Conservation (phyloP, 2,113 vertebrate genomes). For the Zapornia atra region DNA sequence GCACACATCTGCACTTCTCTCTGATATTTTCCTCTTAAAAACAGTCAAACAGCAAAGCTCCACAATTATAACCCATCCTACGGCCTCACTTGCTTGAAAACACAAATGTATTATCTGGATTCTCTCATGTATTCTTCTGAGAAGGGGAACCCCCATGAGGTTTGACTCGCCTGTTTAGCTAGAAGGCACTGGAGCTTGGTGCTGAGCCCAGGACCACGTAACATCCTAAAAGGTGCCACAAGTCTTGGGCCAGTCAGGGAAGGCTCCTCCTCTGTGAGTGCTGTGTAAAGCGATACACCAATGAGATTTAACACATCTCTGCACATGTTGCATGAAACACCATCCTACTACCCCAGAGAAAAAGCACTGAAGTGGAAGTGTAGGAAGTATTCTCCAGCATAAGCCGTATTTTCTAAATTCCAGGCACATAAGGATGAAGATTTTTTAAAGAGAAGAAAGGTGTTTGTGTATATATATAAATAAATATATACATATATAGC, state of each 20-base stretch:
- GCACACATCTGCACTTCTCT: background rate
- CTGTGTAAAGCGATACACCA: background rate
- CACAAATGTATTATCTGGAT: conserved; percentile 30
- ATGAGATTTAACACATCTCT: background rate
- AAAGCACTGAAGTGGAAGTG: background rate
- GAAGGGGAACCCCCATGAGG: background rate
- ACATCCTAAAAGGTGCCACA: conserved; percentile 68
- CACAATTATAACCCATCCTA: background rate
- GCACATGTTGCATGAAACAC: background rate
- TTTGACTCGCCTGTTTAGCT: background rate
- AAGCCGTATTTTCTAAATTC: background rate
- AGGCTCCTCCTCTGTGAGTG: background rate
- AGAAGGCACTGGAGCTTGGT: conserved; percentile 4
- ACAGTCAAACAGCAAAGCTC: background rate
- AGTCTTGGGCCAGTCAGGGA: conserved; percentile 69
- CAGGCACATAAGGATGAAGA: background rate
- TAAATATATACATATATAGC: background rate
- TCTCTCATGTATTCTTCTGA: background rate
- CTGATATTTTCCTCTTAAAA: background rate
- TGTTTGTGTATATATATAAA: background rate
- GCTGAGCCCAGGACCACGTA: conserved; percentile 4
- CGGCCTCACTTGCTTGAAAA: background rate
- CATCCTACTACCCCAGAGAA: background rate
- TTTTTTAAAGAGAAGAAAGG: background rate
- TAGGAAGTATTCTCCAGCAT: background rate